phyloP scores from a whole-genome alignment of 2,888 invertebrate species.

The Melipona beecheii region DNA sequence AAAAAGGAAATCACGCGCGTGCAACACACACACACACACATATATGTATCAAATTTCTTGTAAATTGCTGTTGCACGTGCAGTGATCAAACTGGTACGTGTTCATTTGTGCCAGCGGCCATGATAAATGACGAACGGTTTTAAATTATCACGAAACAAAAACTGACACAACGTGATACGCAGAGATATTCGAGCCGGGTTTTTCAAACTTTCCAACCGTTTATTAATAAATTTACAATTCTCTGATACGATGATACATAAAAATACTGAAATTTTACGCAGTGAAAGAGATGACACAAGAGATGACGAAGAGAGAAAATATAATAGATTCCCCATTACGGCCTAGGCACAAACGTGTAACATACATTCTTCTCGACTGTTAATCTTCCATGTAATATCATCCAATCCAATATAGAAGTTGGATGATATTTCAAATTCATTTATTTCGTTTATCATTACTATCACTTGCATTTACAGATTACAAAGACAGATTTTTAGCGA shows the following conservation, averaged over 20 bases:
- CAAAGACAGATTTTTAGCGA: slow-evolving; percentile 44
- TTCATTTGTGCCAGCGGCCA: not conserved
- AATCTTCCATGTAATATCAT: not conserved
- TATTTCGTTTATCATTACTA: slow-evolving; percentile 49
- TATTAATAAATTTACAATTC: not conserved
- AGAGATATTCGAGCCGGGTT: not conserved
- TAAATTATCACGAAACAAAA: not conserved
- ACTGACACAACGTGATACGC: not conserved
- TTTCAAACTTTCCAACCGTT: not conserved
- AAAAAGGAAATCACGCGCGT: not conserved
- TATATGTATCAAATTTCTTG: slow-evolving; percentile 1
- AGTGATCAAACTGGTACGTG: not conserved
- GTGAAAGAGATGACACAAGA: not conserved
- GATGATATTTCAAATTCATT: slow-evolving; percentile 48
- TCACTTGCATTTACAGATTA: slow-evolving; percentile 52
- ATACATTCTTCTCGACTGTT: not conserved
- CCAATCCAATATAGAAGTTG: too few species aligned
- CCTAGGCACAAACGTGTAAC: not conserved
- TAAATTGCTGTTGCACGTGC: not conserved
- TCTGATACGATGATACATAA: not conserved
- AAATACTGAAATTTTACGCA: not conserved
- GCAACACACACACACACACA: too few species aligned
- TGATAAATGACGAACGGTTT: not conserved
- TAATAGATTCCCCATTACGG: not conserved
- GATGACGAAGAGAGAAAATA: not conserved